Evolutionary conservation across 2,113 vertebrate species (phyloP).

Genomic region (Rhizomys pruinosus): DNA sequence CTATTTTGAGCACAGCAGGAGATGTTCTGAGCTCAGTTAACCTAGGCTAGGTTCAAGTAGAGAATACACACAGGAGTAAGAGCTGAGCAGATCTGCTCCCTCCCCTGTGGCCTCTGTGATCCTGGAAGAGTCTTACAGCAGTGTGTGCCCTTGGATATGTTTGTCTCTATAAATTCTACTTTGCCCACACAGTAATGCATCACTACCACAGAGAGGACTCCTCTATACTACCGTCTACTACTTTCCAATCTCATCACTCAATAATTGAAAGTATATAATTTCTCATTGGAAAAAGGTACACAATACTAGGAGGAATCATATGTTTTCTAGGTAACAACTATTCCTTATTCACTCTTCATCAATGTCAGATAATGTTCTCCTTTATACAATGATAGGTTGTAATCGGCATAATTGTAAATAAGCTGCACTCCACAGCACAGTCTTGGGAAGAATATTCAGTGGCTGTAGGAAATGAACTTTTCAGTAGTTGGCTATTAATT

Average conservation of each 20-base stretch:
- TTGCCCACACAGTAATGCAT: constrained; percentile 70
- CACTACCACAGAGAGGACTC: constrained; percentile 72
- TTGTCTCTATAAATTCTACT: constrained; percentile 59
- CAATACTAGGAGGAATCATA: constrained; percentile 73
- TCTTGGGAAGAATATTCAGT: constrained; percentile 69
- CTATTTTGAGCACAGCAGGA: constrained; percentile 71
- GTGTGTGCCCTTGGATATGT: constrained; percentile 53
- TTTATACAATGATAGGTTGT: constrained; percentile 74
- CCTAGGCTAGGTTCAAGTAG: constrained; percentile 64
- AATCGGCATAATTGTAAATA: constrained; percentile 76
- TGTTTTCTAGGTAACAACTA: constrained; percentile 80
- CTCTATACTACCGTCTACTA: constrained; percentile 81
- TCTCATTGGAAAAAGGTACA: constrained; percentile 80
- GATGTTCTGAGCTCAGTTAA: constrained; percentile 66
- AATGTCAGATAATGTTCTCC: constrained; percentile 74
- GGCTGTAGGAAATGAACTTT: constrained; percentile 54
- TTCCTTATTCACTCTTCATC: constrained; percentile 70
- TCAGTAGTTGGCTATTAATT: constrained; percentile 50
- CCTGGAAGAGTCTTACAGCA: constrained; percentile 71
- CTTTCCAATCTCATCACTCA: constrained; percentile 75
- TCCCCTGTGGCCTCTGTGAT: constrained; percentile 70
- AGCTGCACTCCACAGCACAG: constrained; percentile 60
- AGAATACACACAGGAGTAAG: constrained; percentile 35
- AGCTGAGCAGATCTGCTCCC: constrained; percentile 77
- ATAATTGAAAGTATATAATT: constrained; percentile 82